phyloP scores from a whole-genome alignment of 2,888 invertebrate species.

The Disparrhopalites patrizii region DNA sequence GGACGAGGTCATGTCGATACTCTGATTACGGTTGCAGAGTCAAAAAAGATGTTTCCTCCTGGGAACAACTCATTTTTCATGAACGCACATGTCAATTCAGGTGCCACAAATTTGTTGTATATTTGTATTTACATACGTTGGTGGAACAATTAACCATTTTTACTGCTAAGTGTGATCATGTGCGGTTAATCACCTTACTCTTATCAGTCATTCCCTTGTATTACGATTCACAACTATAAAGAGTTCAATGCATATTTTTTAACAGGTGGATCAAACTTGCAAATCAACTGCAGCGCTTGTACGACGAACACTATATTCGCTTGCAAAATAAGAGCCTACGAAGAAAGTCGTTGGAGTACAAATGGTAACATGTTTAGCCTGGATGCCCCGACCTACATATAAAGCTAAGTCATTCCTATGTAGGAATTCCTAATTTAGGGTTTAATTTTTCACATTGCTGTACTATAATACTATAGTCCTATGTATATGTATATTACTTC shows the following conservation, averaged over 20 bases:
- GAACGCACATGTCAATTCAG: conserved; percentile 16
- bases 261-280: conserved; percentile 8
- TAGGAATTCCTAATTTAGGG: too few species aligned
- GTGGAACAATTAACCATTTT: background rate
- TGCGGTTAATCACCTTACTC: background rate
- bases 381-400: too few species aligned
- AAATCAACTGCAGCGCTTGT: background rate
- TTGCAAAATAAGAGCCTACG: background rate
- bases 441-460: too few species aligned
- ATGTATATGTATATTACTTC: too few species aligned
- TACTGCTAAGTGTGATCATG: background rate
- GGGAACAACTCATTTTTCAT: conserved; percentile 1
- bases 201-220: background rate
- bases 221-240: background rate
- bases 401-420: too few species aligned
- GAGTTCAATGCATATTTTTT: background rate
- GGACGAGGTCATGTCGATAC: background rate
- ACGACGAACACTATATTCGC: conserved; percentile 7
- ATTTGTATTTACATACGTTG: background rate
- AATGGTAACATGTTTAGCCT: too few species aligned
- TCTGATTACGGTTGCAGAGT: conserved; percentile 7
- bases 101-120: background rate
- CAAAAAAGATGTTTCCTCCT: background rate
- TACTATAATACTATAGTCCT: too few species aligned
- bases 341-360: too few species aligned